These are phyloP conservation scores for Chloroclysta siterata DNA, from an alignment of 2,888 invertebrate genomes.

Conservation along the genomic window DNA sequence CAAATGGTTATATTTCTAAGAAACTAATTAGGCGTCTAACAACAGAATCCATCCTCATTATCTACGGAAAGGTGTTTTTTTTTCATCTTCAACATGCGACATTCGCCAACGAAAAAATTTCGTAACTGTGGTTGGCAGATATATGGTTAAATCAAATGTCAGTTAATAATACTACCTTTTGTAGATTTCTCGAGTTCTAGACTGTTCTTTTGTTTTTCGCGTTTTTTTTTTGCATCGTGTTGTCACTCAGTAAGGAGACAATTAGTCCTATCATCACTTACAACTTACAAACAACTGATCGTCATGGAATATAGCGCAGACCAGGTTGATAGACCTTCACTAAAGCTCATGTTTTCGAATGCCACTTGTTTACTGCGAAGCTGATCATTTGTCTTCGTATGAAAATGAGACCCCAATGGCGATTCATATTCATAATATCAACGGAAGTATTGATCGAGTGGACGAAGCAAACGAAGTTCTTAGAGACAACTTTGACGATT, in stretches of 20 bases:
- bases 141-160: too few relatives aligned
- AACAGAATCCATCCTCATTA: conserved; percentile 27
- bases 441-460: conserved; percentile 13
- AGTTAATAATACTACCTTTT: too few relatives aligned
- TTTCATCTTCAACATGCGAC: not conserved
- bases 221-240: too few relatives aligned
- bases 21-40: conserved; percentile 24
- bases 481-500: too few relatives aligned
- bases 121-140: too few relatives aligned
- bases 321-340: too few relatives aligned
- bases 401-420: conserved; percentile 12
- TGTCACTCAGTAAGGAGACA: too few relatives aligned
- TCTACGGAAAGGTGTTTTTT: conserved; percentile 13
- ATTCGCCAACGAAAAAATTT: conserved; percentile 2
- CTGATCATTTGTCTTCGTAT: conserved; percentile 18
- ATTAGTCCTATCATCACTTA: too few relatives aligned
- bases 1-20: conserved; percentile 20
- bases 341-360: not conserved
- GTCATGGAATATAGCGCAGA: too few relatives aligned
- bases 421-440: conserved; percentile 21
- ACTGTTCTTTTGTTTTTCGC: too few relatives aligned
- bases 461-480: not conserved
- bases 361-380: conserved; percentile 1
- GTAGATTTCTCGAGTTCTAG: too few relatives aligned
- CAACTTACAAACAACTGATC: too few relatives aligned